These are phyloP conservation scores for Notiomystis cincta DNA, from an alignment of 2,113 vertebrate genomes.

Conservation along the genomic window DNA sequence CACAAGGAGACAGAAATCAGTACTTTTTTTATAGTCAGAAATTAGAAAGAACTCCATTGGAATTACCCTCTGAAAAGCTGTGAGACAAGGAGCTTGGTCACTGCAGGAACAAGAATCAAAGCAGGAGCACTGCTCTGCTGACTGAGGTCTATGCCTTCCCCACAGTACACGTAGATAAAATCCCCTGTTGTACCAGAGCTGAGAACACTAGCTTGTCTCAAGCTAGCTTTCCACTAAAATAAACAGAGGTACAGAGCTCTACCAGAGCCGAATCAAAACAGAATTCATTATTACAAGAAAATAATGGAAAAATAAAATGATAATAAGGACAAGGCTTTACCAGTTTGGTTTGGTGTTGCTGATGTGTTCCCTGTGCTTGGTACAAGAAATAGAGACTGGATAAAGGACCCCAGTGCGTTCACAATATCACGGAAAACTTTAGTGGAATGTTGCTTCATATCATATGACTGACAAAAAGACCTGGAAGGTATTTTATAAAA, in stretches of 20 bases:
- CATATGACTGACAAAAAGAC: slow-evolving; percentile 96
- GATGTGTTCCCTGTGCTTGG: slow-evolving; percentile 81
- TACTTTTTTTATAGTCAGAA: neutral
- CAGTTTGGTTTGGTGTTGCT: slow-evolving; percentile 76
- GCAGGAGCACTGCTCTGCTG: neutral
- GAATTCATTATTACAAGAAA: neutral
- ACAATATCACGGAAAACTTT: slow-evolving; percentile 99
- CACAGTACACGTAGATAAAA: neutral
- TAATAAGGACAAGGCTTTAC: slow-evolving; percentile 68
- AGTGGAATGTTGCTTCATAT: slow-evolving; percentile 99
- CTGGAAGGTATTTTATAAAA: slow-evolving; percentile 70
- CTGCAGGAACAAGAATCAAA: neutral
- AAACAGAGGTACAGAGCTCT: neutral
- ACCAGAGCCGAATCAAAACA: neutral
- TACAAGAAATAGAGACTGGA: slow-evolving; percentile 95
- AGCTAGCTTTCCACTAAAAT: neutral
- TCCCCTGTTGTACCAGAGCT: neutral
- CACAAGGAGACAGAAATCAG: neutral
- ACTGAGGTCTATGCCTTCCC: neutral
- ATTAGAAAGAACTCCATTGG: neutral
- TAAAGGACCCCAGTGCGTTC: slow-evolving; percentile 96
- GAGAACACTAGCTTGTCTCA: neutral
- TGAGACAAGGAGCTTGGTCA: neutral
- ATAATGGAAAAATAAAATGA: neutral
- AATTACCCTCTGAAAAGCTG: neutral